Evolutionary conservation across 2,113 vertebrate species (phyloP).

Genomic region (Myrmecobius fasciatus): DNA sequence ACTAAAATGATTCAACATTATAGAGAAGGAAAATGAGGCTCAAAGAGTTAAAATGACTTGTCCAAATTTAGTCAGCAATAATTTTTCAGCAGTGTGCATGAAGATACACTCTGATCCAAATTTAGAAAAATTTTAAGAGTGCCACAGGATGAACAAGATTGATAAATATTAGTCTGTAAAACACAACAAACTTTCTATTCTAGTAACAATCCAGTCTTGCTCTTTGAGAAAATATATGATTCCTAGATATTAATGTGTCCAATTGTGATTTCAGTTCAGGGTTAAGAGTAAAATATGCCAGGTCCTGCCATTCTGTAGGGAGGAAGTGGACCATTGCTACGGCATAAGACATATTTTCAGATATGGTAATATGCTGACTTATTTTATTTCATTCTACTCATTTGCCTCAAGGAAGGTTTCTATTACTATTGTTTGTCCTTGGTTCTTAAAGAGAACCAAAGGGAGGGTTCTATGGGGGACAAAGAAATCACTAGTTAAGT

Average conservation of each 20-base stretch:
- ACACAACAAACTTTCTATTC: background rate
- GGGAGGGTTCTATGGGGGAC: background rate
- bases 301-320: background rate
- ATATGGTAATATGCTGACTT: background rate
- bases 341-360: background rate
- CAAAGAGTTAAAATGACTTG: background rate
- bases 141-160: background rate
- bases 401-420: background rate
- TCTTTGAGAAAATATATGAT: background rate
- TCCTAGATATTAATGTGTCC: background rate
- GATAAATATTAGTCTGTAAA: background rate
- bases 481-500: background rate
- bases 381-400: background rate
- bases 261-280: background rate
- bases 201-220: background rate
- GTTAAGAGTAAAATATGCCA: background rate
- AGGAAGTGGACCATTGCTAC: background rate
- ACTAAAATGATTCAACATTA: background rate
- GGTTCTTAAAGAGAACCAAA: background rate
- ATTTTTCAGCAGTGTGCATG: background rate
- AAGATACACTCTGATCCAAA: background rate
- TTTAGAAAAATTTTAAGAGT: background rate
- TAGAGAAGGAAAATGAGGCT: background rate
- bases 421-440: background rate
- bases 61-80: no score